phyloP scores from a whole-genome alignment of 2,113 vertebrate species.

The Ibidorhyncha struthersii region DNA sequence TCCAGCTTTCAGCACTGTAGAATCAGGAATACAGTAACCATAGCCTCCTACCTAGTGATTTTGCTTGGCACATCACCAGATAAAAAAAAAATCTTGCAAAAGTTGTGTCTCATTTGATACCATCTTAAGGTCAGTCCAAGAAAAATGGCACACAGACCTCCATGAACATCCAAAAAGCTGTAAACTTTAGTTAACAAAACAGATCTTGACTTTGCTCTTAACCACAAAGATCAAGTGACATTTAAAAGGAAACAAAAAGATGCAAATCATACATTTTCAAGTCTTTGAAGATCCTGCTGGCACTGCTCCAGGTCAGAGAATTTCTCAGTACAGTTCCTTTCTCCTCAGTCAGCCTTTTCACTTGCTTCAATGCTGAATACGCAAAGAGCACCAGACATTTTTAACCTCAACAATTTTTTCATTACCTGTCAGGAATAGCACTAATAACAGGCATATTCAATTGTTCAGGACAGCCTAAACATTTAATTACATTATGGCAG shows the following conservation, averaged over 20 bases:
- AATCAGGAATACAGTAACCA: background rate
- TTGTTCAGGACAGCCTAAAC: slow-evolving; percentile 1
- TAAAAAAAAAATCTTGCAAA: background rate
- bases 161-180: background rate
- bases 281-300: slow-evolving; percentile 11
- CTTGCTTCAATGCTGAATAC: background rate
- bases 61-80: background rate
- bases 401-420: background rate
- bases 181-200: slow-evolving; percentile 19
- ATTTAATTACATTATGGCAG: background rate
- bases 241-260: slow-evolving; percentile 24
- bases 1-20: background rate
- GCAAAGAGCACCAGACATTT: background rate
- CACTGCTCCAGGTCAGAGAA: background rate
- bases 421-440: background rate
- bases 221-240: background rate
- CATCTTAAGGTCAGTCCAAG: background rate
- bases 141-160: background rate
- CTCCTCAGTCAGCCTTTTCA: slow-evolving; percentile 14
- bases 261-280: slow-evolving; percentile 23
- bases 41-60: background rate
- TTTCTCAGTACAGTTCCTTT: background rate
- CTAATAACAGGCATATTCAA: background rate
- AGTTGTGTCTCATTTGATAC: background rate
- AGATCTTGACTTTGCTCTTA: background rate